These are phyloP conservation scores for Zaprionus tsacasi DNA, from an alignment of 1,140 invertebrate genomes.

Conservation along the genomic window DNA sequence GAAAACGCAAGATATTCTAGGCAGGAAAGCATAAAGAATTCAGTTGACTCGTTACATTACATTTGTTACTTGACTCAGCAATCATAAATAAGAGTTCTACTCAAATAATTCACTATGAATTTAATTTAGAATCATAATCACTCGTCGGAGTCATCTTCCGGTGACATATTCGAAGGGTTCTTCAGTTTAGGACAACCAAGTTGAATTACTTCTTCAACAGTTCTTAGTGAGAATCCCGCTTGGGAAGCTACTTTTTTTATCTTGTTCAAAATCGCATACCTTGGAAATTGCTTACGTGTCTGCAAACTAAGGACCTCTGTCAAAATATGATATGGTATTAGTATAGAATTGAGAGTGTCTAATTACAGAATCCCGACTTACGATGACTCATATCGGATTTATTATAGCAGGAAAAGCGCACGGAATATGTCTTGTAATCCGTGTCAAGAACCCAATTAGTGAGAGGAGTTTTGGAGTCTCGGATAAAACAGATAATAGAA, in stretches of 20 bases:
- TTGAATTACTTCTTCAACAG: neutral
- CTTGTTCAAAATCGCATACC: neutral
- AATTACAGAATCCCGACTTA: neutral
- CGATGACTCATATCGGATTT: neutral
- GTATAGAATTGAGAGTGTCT: neutral
- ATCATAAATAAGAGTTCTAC: too few species aligned
- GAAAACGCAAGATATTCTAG: too few species aligned
- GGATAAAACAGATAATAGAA: neutral
- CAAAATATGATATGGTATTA: neutral
- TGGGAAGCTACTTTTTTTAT: neutral
- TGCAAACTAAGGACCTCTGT: neutral
- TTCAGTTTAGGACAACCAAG: neutral
- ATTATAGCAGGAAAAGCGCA: conserved; percentile 13
- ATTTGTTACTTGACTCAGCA: too few species aligned
- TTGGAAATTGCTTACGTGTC: neutral
- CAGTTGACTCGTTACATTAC: too few species aligned
- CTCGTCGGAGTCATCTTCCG: too few species aligned
- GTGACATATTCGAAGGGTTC: too few species aligned
- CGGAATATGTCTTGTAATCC: conserved; percentile 9
- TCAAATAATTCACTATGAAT: too few species aligned
- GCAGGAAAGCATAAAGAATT: too few species aligned
- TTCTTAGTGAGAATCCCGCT: neutral
- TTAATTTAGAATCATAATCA: too few species aligned
- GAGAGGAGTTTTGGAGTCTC: neutral
- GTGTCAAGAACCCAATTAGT: neutral